Evolutionary conservation across 1,140 invertebrate genomes (phyloP), one percentile per base, ranked within the genome.

Genomic region (Drosophila teissieri): DNA sequence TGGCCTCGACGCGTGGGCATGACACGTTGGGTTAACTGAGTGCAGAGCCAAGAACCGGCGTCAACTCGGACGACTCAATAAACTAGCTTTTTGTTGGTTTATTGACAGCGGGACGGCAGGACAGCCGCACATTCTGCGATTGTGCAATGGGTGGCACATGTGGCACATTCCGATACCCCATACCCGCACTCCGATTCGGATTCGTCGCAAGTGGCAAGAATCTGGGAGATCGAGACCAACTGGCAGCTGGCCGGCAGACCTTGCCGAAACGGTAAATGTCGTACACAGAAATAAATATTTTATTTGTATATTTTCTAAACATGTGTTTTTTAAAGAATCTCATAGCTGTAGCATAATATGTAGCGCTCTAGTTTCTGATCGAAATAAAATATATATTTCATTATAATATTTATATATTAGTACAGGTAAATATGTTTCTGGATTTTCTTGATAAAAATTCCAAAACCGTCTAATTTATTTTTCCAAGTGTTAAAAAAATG

Each of bases 1-100:
- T 85, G 82, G 82, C 82, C 83, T 86, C 78, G 70, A 76, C 79
- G 85, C 75, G 82, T 86, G 82, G 82, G 82, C 79, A 63, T 83
- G 82, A 86, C 82, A 88, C 83, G 67, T 70, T 70, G 52, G 51
- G 51, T 69, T 82, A 88, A 88, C 83, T 79, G 54, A 62, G 60
- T 31, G 53, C 54, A 56, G 80, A 76, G 60, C 60, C 37, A 69
- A 76, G 73, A 54, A 78, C 70, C 27, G 40, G 44, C 72, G 76
- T 61, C 44, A 17, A 44, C 44, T 5, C 77, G 70, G 69, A 86
- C 74, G 56, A 77, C 82, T 86, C 83, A 86, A 86, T 86, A 86
- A 88, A 82, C 80, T 80, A 85, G 81, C 65, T 72, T 58, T 70
- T 62, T 70, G 76, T 67, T 72, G 80, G 80, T 80, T 73, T 84